These are phyloP conservation scores for Helarctos malayanus DNA, from an alignment of 2,797 vertebrate species.

Conservation along the genomic window DNA sequence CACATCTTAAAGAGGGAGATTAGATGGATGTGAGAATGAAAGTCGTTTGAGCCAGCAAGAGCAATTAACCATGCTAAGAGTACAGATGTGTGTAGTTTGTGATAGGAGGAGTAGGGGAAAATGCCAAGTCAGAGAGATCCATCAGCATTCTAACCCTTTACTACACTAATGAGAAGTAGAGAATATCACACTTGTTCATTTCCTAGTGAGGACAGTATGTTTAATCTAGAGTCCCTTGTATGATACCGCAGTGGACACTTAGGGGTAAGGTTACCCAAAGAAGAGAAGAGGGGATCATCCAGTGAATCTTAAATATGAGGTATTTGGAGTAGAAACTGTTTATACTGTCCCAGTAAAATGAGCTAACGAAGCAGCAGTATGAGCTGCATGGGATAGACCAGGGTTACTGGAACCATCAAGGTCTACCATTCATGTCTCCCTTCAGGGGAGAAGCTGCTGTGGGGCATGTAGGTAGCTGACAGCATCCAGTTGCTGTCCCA, in stretches of 20 bases:
- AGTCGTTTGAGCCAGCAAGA: not conserved
- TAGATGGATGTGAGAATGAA: not conserved
- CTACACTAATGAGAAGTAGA: not conserved
- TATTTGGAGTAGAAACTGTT: not conserved
- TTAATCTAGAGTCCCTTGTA: not conserved
- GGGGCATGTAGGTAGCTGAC: not conserved
- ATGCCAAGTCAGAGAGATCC: not conserved
- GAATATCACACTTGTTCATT: not conserved
- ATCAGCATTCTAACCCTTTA: slow-evolving; percentile 32
- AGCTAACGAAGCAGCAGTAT: not conserved
- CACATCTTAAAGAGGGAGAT: not conserved
- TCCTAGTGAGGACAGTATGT: not conserved
- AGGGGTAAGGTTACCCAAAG: not conserved
- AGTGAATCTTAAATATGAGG: not conserved
- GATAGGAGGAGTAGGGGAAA: not conserved
- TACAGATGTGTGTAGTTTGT: not conserved
- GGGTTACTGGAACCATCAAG: too few relatives aligned
- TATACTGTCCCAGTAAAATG: not conserved
- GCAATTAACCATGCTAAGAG: not conserved
- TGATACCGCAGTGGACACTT: not conserved
- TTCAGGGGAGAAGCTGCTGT: not conserved
- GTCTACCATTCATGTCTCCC: not conserved
- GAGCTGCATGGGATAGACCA: not conserved
- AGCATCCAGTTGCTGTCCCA: not conserved
- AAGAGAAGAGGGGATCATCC: not conserved